Evolutionary conservation across 2,797 vertebrate species (phyloP).

Genomic region (Platalea minor): DNA sequence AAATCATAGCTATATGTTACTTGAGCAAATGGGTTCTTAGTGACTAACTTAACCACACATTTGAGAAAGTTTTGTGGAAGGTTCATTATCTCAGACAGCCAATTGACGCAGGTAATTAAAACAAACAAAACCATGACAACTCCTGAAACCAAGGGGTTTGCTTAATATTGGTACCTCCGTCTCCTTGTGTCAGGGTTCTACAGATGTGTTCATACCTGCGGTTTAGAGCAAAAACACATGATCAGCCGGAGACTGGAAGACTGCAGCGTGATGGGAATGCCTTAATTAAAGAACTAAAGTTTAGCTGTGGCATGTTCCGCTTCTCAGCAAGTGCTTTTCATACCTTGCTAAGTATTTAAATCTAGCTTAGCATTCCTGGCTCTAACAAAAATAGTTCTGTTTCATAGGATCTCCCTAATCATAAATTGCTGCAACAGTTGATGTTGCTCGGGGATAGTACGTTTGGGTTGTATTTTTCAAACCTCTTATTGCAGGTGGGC

Average conservation of each 20-base stretch:
- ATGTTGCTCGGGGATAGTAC: background rate
- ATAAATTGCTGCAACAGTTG: background rate
- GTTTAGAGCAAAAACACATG: background rate
- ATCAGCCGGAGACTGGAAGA: background rate
- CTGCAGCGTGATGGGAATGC: background rate
- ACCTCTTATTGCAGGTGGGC: background rate
- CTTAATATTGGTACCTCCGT: background rate
- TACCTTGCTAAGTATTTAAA: constrained; percentile 37
- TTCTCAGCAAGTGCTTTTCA: constrained; percentile 33
- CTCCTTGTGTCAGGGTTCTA: background rate
- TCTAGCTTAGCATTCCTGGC: constrained; percentile 34
- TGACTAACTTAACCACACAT: background rate
- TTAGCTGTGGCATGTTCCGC: background rate
- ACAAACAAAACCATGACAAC: background rate
- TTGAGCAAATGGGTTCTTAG: background rate
- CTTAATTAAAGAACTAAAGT: background rate
- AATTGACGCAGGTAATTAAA: constrained; percentile 48
- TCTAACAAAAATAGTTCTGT: background rate
- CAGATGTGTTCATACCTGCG: background rate
- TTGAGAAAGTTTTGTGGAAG: background rate
- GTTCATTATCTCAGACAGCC: constrained; percentile 56
- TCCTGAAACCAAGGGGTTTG: constrained; percentile 69
- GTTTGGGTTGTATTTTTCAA: background rate
- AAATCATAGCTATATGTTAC: background rate
- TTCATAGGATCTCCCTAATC: background rate